Base-by-base conservation (phyloP, 2,888 invertebrate species). In the Platycnemis pennipes region DNA sequence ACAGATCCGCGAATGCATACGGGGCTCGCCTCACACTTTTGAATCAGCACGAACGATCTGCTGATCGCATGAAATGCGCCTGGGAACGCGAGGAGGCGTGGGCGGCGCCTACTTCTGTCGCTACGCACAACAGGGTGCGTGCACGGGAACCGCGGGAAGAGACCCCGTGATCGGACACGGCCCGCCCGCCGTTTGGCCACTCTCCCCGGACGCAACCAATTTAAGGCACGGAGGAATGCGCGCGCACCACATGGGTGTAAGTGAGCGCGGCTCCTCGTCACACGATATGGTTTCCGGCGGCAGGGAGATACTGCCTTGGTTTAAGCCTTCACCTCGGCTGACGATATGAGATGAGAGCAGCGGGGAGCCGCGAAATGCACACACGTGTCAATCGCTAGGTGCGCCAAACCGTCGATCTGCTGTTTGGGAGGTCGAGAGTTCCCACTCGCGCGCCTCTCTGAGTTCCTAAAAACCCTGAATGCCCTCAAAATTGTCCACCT, bases 121-220 rank as follows among this genome's bases (percentile, higher is more conserved):
- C n/a, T n/a, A n/a, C n/a, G n/a, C n/a, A n/a, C n/a, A n/a, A n/a
- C n/a, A n/a, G 53, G 53, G 53, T 49, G 5, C 49, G 49, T 13
- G 13, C 13, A 13, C 5, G 13, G 49, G 49, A 49, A 49, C 49
- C 49, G 49, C 49, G 13, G 5, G 7, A 49, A 49, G 53, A 13
- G 19, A 8, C 53, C 11, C 53, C 53, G 16, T 53, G 16, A 53
- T 53, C 13, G 53, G 53, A 53, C 53, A 5, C 63, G 63, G 63
- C 22, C 26, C n/a, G n/a, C 22, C 49, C 1, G 63, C 63, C 63
- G 49, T n/a, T 7, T 63, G 63, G n/a, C 63, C 56, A 56, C 16
- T 56, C 56, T 56, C 22, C 56, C 56, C 56, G 63, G 63, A 63
- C 63, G 63, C 63, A 63, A 63, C 63, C 63, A 63, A 63, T 63